Evolutionary conservation across 2,113 vertebrate species (phyloP).

Genomic region (Nestor notabilis): DNA sequence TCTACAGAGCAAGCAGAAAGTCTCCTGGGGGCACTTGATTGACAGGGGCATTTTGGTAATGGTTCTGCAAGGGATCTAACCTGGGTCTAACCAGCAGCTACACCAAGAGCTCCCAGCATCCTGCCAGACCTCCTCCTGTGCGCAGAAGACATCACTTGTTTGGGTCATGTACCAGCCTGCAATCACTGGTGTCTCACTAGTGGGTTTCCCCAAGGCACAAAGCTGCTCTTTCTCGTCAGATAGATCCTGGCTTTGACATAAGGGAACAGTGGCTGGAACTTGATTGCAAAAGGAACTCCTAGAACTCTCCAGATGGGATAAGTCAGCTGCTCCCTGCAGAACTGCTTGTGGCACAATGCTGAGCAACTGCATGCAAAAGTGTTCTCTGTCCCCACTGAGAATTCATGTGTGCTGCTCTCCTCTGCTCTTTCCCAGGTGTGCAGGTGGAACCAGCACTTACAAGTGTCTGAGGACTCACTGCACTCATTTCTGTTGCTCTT

Average conservation of each 20-base stretch:
- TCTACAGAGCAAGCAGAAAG: slow-evolving; percentile 17
- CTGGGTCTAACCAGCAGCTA: not conserved
- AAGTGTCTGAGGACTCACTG: not conserved
- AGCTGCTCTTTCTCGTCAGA: not conserved
- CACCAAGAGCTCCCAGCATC: not conserved
- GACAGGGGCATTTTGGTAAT: not conserved
- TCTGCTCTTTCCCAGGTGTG: not conserved
- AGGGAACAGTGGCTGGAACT: not conserved
- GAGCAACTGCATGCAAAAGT: not conserved
- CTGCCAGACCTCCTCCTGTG: not conserved
- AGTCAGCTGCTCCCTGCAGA: not conserved
- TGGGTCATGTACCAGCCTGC: not conserved
- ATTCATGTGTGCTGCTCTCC: not conserved
- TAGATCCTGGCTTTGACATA: not conserved
- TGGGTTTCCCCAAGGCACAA: not conserved
- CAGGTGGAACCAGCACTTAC: not conserved
- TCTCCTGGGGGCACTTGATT: not conserved
- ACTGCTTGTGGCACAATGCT: not conserved
- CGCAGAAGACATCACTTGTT: not conserved
- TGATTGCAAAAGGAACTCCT: slow-evolving; percentile 12
- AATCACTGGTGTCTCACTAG: not conserved
- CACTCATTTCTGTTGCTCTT: not conserved
- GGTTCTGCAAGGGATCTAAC: not conserved
- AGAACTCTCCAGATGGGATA: not conserved
- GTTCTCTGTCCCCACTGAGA: not conserved